Evolutionary conservation across 2,797 vertebrate genomes (phyloP).

Genomic region (Arnoldichthys spilopterus): DNA sequence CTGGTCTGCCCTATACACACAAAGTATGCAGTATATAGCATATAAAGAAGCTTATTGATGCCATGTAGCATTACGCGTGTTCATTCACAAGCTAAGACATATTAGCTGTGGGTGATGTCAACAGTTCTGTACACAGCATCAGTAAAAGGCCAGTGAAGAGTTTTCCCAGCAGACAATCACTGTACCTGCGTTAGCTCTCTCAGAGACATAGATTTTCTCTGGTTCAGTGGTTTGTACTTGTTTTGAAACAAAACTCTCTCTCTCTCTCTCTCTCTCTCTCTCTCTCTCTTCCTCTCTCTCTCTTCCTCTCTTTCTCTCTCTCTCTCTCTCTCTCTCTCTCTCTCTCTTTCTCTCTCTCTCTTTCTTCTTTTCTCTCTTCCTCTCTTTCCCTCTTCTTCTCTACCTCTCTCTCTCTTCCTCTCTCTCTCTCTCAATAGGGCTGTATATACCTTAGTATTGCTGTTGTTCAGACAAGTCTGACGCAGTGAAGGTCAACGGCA

Average conservation of each 20-base stretch:
- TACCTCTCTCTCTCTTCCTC: neutral
- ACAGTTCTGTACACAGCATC: neutral
- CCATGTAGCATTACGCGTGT: no score
- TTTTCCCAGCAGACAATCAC: neutral
- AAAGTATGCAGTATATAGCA: no score
- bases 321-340: neutral
- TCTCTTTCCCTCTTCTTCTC: neutral
- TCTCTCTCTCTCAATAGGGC: neutral
- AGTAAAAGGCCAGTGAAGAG: neutral
- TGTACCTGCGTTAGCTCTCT: neutral
- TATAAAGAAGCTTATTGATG: no score
- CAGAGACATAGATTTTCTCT: conserved; percentile 18
- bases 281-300: conserved; percentile 2
- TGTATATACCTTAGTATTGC: conserved; percentile 2
- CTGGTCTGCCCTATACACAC: no score
- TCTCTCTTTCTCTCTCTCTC: conserved; percentile 17
- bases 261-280: neutral
- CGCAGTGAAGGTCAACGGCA: conserved; percentile 37
- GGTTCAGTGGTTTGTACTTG: conserved; percentile 12
- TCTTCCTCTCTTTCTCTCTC: no score
- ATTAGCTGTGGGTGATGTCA: neutral
- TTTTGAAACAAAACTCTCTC: conserved; percentile 17
- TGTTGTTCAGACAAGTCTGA: conserved; percentile 33
- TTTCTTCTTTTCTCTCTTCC: neutral
- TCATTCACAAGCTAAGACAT: neutral